Conservation (phyloP, 2,113 vertebrate species). For the Ictidomys tridecemlineatus region DNA sequence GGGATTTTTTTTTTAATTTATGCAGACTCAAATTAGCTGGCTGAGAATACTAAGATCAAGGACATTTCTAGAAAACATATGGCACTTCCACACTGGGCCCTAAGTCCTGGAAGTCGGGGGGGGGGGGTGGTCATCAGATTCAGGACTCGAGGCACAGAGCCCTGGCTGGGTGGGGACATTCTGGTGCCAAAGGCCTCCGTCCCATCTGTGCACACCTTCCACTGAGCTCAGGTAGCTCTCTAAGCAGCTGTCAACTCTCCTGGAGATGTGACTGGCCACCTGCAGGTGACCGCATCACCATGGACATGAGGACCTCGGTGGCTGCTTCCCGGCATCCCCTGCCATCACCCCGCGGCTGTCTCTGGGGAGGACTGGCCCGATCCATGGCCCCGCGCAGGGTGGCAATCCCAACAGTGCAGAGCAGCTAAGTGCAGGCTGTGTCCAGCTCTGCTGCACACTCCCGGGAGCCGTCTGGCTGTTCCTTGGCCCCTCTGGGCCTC, state of each 20-base stretch:
- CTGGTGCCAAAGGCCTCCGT: fast-evolving
- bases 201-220: fast-evolving
- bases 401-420: fast-evolving
- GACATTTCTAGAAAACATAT: background rate
- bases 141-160: fast-evolving
- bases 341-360: background rate
- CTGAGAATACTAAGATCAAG: background rate
- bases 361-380: background rate
- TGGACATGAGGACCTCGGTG: background rate
- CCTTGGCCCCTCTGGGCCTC: background rate
- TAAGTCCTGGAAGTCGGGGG: background rate
- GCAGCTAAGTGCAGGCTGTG: background rate
- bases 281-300: background rate
- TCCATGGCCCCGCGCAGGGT: background rate
- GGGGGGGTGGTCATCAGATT: background rate
- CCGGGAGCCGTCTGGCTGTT: no score
- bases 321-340: background rate
- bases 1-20: background rate
- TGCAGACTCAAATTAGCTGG: background rate
- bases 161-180: fast-evolving
- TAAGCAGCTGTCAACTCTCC: background rate
- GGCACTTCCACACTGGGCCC: background rate
- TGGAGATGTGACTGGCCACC: background rate
- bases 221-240: fast-evolving
- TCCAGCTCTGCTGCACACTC: background rate